phyloP scores from a whole-genome alignment of 1,140 invertebrate species.

The Drosophila aff. region DNA sequence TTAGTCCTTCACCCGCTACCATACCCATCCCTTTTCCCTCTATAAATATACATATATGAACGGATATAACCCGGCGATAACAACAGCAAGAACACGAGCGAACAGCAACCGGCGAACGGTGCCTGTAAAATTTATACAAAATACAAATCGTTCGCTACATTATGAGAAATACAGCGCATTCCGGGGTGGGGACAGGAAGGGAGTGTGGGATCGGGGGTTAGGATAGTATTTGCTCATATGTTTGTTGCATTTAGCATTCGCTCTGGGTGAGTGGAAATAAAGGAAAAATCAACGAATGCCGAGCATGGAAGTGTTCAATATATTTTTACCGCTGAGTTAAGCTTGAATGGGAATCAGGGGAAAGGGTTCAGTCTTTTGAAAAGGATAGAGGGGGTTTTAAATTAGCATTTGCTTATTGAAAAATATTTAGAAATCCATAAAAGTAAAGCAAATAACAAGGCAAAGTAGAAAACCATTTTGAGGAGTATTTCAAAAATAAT shows the following conservation, averaged over 20 bases:
- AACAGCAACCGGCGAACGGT: conserved; percentile 20
- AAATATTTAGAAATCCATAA: conserved; percentile 17
- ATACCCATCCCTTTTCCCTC: not conserved
- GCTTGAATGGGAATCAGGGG: conserved; percentile 50
- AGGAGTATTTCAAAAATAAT: not conserved
- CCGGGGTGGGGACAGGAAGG: not conserved
- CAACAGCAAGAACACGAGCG: conserved; percentile 36
- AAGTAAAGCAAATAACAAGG: not conserved
- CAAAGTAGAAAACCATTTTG: not conserved
- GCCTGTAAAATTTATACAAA: conserved; percentile 54
- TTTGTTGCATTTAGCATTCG: conserved; percentile 51
- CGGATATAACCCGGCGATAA: conserved; percentile 62
- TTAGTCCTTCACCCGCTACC: not conserved
- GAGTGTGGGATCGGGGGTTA: conserved; percentile 7
- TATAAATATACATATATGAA: conserved; percentile 38
- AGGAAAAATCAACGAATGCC: conserved; percentile 53
- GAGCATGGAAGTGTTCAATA: conserved; percentile 55
- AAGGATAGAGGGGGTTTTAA: conserved; percentile 9
- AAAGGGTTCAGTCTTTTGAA: not conserved
- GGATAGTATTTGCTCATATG: conserved; percentile 51
- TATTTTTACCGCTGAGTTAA: conserved; percentile 56
- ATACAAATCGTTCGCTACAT: conserved; percentile 63
- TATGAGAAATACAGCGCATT: conserved; percentile 56
- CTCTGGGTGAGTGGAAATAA: conserved; percentile 42
- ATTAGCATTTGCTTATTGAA: conserved; percentile 43